Percentiles rank a stretch among this genome's conserved stretches.
Evolutionary conservation across 2,113 vertebrate genomes (phyloP).

Genomic region (Perca schrenkii): DNA sequence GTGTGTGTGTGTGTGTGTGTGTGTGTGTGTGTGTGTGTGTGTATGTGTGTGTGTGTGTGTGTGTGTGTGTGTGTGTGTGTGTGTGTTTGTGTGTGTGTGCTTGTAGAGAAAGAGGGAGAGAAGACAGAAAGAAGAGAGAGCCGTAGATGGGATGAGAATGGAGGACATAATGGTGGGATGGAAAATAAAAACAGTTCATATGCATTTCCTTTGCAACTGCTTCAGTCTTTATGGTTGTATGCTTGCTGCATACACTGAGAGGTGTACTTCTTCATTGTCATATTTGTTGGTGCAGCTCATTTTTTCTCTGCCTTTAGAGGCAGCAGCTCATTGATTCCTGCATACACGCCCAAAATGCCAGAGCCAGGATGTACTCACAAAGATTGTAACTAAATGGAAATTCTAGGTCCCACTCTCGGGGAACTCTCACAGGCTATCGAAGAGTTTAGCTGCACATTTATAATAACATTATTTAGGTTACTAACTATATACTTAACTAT

Average conservation of each 20-base stretch:
- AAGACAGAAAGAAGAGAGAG: constrained; percentile 25
- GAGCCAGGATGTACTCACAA: constrained; percentile 73
- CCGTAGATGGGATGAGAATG: constrained; percentile 74
- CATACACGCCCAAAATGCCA: constrained; percentile 77
- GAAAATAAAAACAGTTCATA: constrained; percentile 81
- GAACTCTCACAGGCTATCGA: constrained; percentile 50
- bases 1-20: constrained; percentile 60
- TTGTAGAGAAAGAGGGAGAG: constrained; percentile 19
- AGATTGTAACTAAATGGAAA: constrained; percentile 74
- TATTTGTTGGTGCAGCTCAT: constrained; percentile 84
- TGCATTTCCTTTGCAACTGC: constrained; percentile 75
- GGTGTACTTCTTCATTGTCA: constrained; percentile 88
- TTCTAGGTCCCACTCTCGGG: constrained; percentile 40
- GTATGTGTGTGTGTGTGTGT: constrained; percentile 47
- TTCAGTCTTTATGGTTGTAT: constrained; percentile 81
- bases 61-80: constrained; percentile 46
- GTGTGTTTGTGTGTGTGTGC: constrained; percentile 45
- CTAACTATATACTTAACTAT: background rate
- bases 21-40: constrained; percentile 44
- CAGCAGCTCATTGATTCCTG: constrained; percentile 85
- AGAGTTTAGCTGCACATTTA: constrained; percentile 39
- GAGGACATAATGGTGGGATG: constrained; percentile 74
- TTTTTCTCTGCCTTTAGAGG: constrained; percentile 84
- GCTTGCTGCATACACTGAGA: constrained; percentile 84
- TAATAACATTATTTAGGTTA: constrained; percentile 18